These are phyloP conservation scores for Zaprionus nigranus DNA, from an alignment of 1,140 invertebrate species.

Conservation along the genomic window DNA sequence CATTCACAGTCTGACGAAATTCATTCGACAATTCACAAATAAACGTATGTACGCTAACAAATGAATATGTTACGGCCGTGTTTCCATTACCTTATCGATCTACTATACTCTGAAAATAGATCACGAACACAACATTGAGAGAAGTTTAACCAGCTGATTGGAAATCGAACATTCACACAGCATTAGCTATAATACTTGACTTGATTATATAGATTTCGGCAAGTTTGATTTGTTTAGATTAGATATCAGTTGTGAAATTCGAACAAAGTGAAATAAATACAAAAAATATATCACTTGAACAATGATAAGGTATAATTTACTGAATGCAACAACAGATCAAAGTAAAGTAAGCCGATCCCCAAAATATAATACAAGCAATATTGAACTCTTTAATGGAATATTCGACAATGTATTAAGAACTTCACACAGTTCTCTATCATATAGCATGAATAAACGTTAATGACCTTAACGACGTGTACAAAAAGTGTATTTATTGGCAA, in stretches of 20 bases:
- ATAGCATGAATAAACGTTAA: background rate
- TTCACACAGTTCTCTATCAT: background rate
- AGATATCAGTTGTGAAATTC: background rate
- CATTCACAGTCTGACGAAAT: background rate
- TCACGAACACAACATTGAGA: background rate
- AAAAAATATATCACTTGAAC: background rate
- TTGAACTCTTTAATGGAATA: background rate
- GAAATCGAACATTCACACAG: background rate
- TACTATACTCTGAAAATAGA: background rate
- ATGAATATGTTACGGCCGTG: background rate
- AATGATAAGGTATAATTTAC: background rate
- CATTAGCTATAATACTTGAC: background rate
- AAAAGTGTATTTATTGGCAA: background rate
- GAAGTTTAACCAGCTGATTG: constrained; percentile 1
- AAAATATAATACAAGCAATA: background rate
- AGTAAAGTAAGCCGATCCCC: no score
- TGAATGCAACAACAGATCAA: no score
- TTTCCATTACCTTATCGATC: background rate
- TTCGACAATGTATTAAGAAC: background rate
- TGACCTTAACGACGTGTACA: background rate
- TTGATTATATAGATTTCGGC: background rate
- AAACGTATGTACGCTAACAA: background rate
- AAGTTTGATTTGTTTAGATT: background rate
- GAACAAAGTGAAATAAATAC: background rate
- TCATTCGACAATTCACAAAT: background rate